Conservation (phyloP, 1,140 invertebrate species). For the Drosophila kikkawai region DNA sequence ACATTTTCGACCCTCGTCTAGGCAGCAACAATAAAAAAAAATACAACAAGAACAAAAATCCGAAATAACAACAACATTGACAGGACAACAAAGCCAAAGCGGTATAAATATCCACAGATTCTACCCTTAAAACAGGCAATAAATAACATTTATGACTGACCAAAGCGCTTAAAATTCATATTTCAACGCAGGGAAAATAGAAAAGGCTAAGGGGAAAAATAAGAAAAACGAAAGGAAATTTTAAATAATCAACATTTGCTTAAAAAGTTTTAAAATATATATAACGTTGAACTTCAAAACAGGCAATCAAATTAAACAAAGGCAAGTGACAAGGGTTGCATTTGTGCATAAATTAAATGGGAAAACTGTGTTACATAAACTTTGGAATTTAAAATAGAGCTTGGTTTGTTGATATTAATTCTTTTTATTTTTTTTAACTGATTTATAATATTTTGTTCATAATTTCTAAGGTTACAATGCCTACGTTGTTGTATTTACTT, state of each 20-base stretch:
- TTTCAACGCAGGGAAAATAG: conserved; percentile 15
- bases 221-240: neutral
- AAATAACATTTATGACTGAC: conserved; percentile 69
- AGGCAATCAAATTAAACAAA: neutral
- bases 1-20: conserved; percentile 67
- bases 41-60: conserved; percentile 25
- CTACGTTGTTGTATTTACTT: too few species aligned
- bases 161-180: conserved; percentile 66
- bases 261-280: conserved; percentile 5
- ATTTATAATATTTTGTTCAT: too few species aligned
- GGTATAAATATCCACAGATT: conserved; percentile 57
- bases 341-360: neutral
- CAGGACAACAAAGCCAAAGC: conserved; percentile 64
- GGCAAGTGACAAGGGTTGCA: neutral
- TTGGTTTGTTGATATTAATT: neutral
- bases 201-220: neutral
- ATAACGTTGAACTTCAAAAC: conserved; percentile 2
- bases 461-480: too few species aligned
- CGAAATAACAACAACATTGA: conserved; percentile 51
- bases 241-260: conserved; percentile 9
- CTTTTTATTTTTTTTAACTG: too few species aligned
- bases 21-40: conserved; percentile 46
- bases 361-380: neutral
- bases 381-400: neutral
- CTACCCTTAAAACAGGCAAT: conserved; percentile 33